A percentile compares a stretch with the other conserved stretches of the same genome.
Conservation (phyloP, 2,113 vertebrate species). For the Anser cygnoides region DNA sequence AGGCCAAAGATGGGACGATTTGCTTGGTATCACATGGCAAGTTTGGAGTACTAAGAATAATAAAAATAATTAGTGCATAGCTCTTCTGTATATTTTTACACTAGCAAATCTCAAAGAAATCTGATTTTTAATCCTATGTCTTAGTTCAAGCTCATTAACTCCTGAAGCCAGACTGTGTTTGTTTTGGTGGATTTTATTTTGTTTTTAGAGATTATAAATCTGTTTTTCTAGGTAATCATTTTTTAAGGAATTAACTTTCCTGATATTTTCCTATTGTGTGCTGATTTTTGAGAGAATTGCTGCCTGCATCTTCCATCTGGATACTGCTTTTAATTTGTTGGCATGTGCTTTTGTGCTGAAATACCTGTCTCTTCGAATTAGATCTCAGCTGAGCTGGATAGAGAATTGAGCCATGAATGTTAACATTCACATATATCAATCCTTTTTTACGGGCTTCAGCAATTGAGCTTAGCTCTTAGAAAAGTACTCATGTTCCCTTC, state of each 20-base stretch:
- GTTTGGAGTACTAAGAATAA: not conserved
- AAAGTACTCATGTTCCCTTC: not conserved
- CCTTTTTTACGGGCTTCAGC: not conserved
- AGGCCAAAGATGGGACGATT: not conserved
- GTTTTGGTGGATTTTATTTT: conserved; percentile 7
- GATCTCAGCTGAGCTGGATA: not conserved
- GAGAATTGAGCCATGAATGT: not conserved
- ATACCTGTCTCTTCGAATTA: conserved; percentile 34
- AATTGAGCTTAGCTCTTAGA: not conserved
- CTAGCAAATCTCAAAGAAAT: not conserved
- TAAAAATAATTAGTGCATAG: not conserved
- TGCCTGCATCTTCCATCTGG: not conserved
- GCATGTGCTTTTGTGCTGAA: not conserved
- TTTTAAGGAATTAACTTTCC: conserved; percentile 3
- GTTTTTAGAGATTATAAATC: not conserved
- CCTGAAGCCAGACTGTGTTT: not conserved
- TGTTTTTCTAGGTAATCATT: conserved; percentile 24
- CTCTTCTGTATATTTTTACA: not conserved
- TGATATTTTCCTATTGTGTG: not conserved
- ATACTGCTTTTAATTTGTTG: not conserved
- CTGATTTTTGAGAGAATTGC: not conserved
- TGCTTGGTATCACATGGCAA: not conserved
- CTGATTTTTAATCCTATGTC: not conserved
- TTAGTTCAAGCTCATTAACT: conserved; percentile 22
- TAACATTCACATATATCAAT: not conserved